Percentiles rank a stretch among this genome's conserved stretches.
These are phyloP conservation scores for Folsomia manolachei DNA, from an alignment of 2,888 invertebrate species.

Conservation along the genomic window DNA sequence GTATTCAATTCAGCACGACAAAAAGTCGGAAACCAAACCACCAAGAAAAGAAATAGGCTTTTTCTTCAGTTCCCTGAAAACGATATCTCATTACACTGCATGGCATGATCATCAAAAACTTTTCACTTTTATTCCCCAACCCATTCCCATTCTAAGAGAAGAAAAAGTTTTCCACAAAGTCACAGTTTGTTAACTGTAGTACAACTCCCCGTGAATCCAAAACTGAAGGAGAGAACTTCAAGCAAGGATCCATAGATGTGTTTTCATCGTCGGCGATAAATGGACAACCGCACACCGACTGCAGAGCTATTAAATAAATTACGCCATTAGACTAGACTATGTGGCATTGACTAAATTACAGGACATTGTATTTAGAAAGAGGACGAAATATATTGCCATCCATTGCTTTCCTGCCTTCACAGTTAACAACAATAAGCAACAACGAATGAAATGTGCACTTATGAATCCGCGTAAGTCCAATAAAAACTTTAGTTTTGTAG, in stretches of 20 bases:
- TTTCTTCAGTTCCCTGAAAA: neutral
- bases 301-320: slow-evolving; percentile 20
- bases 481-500: neutral
- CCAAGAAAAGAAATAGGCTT: neutral
- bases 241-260: neutral
- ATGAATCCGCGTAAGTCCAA: neutral
- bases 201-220: neutral
- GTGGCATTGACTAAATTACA: slow-evolving; percentile 10
- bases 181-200: no score
- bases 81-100: neutral
- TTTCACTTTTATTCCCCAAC: neutral
- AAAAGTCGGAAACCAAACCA: neutral
- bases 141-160: neutral
- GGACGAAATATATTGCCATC: neutral
- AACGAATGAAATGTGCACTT: neutral
- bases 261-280: neutral
- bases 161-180: neutral
- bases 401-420: neutral
- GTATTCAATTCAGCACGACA: neutral
- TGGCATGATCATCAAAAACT: neutral
- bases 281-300: neutral
- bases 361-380: neutral
- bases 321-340: slow-evolving; percentile 10
- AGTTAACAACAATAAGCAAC: neutral
- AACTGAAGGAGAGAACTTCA: neutral